Conservation (phyloP, 2,113 vertebrate genomes). For the Chlorodrepanis virens region DNA sequence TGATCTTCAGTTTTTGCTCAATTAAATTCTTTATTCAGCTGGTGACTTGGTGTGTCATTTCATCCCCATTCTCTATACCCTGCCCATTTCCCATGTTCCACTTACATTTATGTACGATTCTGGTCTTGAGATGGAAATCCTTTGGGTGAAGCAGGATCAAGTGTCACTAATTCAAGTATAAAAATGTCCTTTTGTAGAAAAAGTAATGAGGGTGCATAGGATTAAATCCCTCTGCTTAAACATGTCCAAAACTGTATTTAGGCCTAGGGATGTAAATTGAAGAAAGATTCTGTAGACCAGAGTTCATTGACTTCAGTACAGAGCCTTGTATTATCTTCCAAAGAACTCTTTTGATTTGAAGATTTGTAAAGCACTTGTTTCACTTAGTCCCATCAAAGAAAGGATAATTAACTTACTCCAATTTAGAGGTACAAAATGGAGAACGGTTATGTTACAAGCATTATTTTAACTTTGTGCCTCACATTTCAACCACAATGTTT, state of each 20-base stretch:
- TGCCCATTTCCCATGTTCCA: background rate
- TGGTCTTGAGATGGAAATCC: background rate
- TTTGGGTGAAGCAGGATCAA: background rate
- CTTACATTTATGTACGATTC: background rate
- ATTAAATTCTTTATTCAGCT: background rate
- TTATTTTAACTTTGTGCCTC: background rate
- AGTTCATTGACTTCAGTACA: background rate
- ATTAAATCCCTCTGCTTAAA: background rate
- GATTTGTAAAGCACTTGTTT: background rate
- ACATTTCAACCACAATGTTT: fast-evolving
- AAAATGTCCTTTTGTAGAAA: background rate
- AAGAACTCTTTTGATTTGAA: background rate
- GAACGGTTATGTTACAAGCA: background rate
- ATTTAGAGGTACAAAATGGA: background rate
- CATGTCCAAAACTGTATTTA: background rate
- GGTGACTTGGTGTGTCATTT: background rate
- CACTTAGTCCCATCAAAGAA: background rate
- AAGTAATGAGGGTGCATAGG: background rate
- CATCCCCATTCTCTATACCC: background rate
- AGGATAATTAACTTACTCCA: background rate
- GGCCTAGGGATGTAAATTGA: background rate
- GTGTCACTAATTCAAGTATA: background rate
- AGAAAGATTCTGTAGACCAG: background rate
- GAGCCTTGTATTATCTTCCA: background rate
- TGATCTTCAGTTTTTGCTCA: background rate